Evolutionary conservation across 2,888 invertebrate genomes (phyloP), one percentile per base, ranked within the genome.

Genomic region (Chloroclysta siterata): DNA sequence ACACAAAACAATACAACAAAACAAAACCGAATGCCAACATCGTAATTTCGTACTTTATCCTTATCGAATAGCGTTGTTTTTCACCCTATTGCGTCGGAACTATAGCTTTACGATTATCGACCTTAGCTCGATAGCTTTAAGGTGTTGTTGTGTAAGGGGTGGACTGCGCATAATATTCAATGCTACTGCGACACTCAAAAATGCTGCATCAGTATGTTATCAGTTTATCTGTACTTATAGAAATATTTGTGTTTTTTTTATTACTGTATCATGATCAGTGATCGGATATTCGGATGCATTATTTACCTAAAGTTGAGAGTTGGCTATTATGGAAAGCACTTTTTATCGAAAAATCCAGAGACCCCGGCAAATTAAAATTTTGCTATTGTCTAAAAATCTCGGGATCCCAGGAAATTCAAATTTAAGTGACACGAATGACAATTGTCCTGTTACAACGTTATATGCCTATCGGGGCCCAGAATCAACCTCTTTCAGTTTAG

Each of bases 51-150:
- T 46, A 42, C 15, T 17, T 47, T 47, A 55, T 55, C 55, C 28
- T 41, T n/a, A 14, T 61, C 10, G 51, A 55, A 46, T 54, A 51
- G 7, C 51, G 1, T 8, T 55, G 55, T 55, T 53, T 47, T 41
- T 47, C 39, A 28, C 55, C 62, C 57, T 63, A 63, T 44, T 63
- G 62, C 62, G 56, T 50, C 57, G 56, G 44, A 57, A 29, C n/a
- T n/a, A 13, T 48, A 13, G 48, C 11, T 48, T 6, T 15, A 13
- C 39, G 28, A 63, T 54, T 39, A 28, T 54, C 13, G 22, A 53
- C 58, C 50, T 15, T 63, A 53, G 50, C 39, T 4, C 5, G 28
- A 11, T 53, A 10, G 7, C 42, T 53, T 5, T 58, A 63, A 28
- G 36, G 63, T 54, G 36, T 39, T 52, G 8, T 44, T 48, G 11